phyloP scores from a whole-genome alignment of 2,113 vertebrate genomes.

The Myiopsitta monachus region DNA sequence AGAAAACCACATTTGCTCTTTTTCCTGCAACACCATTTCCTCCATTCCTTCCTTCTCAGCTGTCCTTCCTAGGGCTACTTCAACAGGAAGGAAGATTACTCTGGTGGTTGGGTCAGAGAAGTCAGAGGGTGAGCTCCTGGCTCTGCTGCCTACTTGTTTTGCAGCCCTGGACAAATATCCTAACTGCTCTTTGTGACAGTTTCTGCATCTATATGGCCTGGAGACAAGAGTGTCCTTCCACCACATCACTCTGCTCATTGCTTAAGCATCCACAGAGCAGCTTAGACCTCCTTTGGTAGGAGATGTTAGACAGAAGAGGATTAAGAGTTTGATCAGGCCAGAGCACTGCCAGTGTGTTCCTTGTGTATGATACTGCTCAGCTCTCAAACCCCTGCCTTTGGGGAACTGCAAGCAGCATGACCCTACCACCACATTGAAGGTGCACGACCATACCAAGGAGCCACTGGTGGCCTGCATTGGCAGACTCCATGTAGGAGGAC shows the following conservation, averaged over 20 bases:
- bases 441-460: background rate
- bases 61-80: background rate
- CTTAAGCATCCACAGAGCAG: background rate
- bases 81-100: background rate
- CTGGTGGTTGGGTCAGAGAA: background rate
- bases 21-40: background rate
- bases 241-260: background rate
- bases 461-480: background rate
- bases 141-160: background rate
- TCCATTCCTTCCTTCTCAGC: background rate
- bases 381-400: background rate
- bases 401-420: background rate
- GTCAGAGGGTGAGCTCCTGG: background rate
- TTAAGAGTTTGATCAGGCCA: background rate
- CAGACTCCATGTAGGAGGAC: rapidly evolving
- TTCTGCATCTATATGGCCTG: background rate
- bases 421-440: rapidly evolving
- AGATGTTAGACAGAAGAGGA: background rate
- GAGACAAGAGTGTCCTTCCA: background rate
- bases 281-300: background rate
- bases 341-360: rapidly evolving
- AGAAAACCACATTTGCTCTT: background rate
- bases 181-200: background rate
- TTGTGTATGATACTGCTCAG: background rate
- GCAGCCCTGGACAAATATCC: background rate